Conservation (phyloP, 2,113 vertebrate genomes). For the Rafetus swinhoei region DNA sequence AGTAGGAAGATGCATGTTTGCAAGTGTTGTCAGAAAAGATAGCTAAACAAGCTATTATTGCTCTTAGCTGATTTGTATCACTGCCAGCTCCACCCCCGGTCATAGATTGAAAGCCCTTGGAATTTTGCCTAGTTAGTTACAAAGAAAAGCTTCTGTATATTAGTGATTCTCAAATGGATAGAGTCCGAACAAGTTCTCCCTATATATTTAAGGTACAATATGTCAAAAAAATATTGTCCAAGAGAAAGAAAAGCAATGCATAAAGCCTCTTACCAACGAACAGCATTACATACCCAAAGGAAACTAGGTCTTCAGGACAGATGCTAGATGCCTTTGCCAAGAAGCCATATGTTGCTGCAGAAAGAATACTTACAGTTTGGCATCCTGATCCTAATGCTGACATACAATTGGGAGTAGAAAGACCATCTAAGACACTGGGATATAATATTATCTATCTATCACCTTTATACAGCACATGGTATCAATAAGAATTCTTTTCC, state of each 20-base stretch:
- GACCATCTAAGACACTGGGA: neutral
- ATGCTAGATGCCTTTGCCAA: constrained; percentile 53
- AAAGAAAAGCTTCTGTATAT: constrained; percentile 21
- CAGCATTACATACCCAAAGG: constrained; percentile 34
- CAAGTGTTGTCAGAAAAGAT: constrained; percentile 29
- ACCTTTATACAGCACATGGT: neutral
- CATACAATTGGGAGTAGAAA: constrained; percentile 28
- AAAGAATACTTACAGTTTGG: constrained; percentile 48
- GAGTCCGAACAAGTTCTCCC: constrained; percentile 1
- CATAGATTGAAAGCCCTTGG: constrained; percentile 21
- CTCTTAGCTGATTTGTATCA: constrained; percentile 16
- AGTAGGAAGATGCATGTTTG: neutral
- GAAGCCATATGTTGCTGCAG: constrained; percentile 31
- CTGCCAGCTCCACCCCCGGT: neutral
- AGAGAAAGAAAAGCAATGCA: constrained; percentile 28
- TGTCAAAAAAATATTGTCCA: constrained; percentile 35
- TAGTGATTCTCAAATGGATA: constrained; percentile 44
- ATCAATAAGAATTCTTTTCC: neutral
- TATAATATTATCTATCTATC: neutral
- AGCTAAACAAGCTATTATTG: constrained; percentile 46
- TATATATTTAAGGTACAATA: constrained; percentile 36
- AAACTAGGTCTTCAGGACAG: constrained; percentile 47
- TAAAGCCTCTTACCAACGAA: constrained; percentile 41
- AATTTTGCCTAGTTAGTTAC: constrained; percentile 1
- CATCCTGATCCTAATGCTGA: constrained; percentile 18